Percentiles rank a stretch among this genome's conserved stretches.
Evolutionary conservation across 2,888 invertebrate genomes (phyloP).

Genomic region (Ferdinandea cuprea): DNA sequence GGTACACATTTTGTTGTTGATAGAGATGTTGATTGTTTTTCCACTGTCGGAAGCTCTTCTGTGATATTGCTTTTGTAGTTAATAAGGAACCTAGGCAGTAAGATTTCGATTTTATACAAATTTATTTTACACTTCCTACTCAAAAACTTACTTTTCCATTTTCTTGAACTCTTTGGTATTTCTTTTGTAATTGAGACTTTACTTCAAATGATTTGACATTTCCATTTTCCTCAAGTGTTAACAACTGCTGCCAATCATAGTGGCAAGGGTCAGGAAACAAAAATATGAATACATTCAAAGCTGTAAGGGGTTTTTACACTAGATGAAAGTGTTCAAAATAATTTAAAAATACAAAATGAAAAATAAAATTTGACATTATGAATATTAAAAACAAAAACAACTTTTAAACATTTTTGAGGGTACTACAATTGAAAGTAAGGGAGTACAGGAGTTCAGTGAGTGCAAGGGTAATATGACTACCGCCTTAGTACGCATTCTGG

Average conservation of each 20-base stretch:
- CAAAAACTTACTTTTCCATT: no score
- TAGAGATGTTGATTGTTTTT: neutral
- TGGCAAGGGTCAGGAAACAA: neutral
- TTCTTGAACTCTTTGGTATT: neutral
- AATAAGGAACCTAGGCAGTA: neutral
- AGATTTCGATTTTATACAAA: neutral
- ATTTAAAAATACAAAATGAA: no score
- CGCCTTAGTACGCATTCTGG: no score
- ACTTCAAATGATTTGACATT: neutral
- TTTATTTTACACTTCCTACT: neutral
- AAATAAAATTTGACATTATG: no score
- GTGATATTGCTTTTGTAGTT: neutral
- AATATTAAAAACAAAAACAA: no score
- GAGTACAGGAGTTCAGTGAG: no score
- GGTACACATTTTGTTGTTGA: slow-evolving; percentile 3
- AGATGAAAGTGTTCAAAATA: no score
- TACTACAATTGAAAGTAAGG: no score
- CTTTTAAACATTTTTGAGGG: no score
- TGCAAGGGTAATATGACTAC: no score
- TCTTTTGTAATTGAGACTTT: neutral
- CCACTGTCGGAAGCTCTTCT: neutral
- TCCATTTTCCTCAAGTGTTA: neutral
- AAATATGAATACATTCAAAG: no score
- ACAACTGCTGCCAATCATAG: neutral
- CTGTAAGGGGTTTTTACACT: no score